A percentile compares a stretch with the other conserved stretches of the same genome.
Evolutionary conservation across 2,888 invertebrate genomes (phyloP).

Genomic region (Neoascia interrupta): DNA sequence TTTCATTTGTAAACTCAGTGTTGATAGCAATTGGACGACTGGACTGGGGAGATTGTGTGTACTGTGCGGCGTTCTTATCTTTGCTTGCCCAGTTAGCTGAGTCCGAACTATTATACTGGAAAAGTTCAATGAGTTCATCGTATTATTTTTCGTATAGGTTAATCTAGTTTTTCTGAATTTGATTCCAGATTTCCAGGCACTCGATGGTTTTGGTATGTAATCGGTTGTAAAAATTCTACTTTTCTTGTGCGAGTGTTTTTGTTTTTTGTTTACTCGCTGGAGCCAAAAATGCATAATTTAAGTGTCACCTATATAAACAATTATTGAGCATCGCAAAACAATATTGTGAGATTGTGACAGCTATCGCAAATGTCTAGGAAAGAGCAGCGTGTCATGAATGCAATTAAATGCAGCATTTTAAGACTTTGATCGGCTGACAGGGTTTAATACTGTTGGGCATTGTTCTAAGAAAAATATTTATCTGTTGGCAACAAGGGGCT

Average conservation of each 20-base stretch:
- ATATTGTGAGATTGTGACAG: slow-evolving; percentile 9
- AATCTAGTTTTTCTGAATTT: slow-evolving; percentile 58
- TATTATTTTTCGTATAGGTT: slow-evolving; percentile 41
- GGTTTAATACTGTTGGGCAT: too few relatives aligned
- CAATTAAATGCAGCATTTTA: background rate
- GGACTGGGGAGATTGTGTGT: slow-evolving; percentile 39
- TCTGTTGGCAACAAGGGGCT: too few relatives aligned
- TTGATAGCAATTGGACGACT: slow-evolving; percentile 52
- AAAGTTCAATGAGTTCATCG: slow-evolving; percentile 60
- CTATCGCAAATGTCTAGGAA: slow-evolving; percentile 8
- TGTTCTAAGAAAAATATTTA: too few relatives aligned
- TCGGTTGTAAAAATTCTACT: slow-evolving; percentile 23
- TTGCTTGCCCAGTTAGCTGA: slow-evolving; percentile 46
- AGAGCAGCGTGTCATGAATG: background rate
- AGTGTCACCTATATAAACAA: background rate
- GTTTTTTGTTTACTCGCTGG: background rate
- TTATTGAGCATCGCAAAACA: slow-evolving; percentile 14
- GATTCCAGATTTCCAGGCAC: slow-evolving; percentile 46
- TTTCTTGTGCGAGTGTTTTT: slow-evolving; percentile 3
- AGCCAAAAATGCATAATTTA: too few relatives aligned
- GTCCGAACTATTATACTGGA: slow-evolving; percentile 35
- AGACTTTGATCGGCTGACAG: slow-evolving; percentile 33
- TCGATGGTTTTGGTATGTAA: slow-evolving; percentile 3
- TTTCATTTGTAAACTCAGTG: slow-evolving; percentile 44
- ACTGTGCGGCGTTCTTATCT: slow-evolving; percentile 25